These are phyloP conservation scores for Encarsia formosa DNA, from an alignment of 2,888 invertebrate genomes.

Conservation along the genomic window DNA sequence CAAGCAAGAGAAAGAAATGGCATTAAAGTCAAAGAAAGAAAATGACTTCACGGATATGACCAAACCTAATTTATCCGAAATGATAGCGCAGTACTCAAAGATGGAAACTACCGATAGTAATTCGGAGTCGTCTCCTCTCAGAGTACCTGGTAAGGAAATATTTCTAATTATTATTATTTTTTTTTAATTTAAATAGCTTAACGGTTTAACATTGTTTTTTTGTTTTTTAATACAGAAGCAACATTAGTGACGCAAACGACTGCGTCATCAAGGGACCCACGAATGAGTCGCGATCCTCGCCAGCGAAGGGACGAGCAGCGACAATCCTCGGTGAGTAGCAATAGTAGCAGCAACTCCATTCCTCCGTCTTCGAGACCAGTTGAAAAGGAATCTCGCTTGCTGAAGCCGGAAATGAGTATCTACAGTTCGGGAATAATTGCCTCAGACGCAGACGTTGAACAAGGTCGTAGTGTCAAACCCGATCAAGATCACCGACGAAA, in stretches of 20 bases:
- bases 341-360: not conserved
- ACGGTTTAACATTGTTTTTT: not conserved
- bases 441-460: constrained; percentile 43
- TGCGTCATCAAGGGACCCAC: constrained; percentile 43
- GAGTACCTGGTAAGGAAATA: constrained; percentile 8
- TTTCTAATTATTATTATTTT: not conserved
- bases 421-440: constrained; percentile 48
- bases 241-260: constrained; percentile 1
- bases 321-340: not conserved
- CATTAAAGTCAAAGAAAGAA: constrained; percentile 17
- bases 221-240: not conserved
- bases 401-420: constrained; percentile 46
- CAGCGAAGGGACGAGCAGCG: constrained; percentile 30
- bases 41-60: not conserved
- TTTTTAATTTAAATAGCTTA: not conserved
- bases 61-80: constrained; percentile 1
- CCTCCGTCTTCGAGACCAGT: not conserved
- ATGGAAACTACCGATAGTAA: constrained; percentile 37
- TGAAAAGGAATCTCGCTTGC: constrained; percentile 27
- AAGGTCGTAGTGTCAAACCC: constrained; percentile 43
- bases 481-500: constrained; percentile 49
- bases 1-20: constrained; percentile 26
- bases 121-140: constrained; percentile 37
- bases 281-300: constrained; percentile 45
- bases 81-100: constrained; percentile 21